phyloP scores from a whole-genome alignment of 2,797 vertebrate genomes.

The Sebastes hubbsi region DNA sequence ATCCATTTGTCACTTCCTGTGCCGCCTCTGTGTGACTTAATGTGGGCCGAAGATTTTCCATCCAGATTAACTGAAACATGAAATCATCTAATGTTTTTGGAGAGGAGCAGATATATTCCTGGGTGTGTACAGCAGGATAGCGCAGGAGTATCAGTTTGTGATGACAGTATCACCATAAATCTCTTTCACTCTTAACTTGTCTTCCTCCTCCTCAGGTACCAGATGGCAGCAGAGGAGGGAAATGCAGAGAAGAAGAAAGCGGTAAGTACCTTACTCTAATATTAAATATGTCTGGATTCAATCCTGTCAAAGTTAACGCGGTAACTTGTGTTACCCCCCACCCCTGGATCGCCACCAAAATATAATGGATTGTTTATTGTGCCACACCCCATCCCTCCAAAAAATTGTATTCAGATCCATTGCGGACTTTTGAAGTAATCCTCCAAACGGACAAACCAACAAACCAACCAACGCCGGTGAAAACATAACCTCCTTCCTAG shows the following conservation, averaged over 20 bases:
- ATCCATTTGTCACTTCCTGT: neutral
- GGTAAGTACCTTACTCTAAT: conserved; percentile 72
- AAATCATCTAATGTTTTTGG: conserved; percentile 7
- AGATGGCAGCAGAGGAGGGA: conserved; percentile 92
- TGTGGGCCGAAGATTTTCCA: conserved; percentile 8
- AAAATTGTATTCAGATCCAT: too few species aligned
- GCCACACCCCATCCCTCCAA: too few species aligned
- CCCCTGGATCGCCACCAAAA: too few species aligned
- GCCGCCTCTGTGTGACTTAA: neutral
- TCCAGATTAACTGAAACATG: neutral
- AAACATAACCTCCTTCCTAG: too few species aligned
- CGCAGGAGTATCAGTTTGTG: neutral
- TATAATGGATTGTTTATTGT: accelerated
- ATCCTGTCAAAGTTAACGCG: too few species aligned
- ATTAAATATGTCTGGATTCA: neutral
- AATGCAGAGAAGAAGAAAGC: conserved; percentile 85
- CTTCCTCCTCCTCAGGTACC: conserved; percentile 84
- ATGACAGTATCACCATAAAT: neutral
- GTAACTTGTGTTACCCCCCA: too few species aligned
- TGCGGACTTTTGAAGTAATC: too few species aligned
- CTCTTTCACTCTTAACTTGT: neutral
- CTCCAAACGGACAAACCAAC: too few species aligned
- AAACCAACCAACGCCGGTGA: too few species aligned
- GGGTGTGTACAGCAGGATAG: neutral
- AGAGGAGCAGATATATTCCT: neutral